A percentile compares a stretch with the other conserved stretches of the same genome.
These are phyloP conservation scores for Bradypodion ventrale DNA, from an alignment of 2,797 vertebrate genomes.

Conservation along the genomic window DNA sequence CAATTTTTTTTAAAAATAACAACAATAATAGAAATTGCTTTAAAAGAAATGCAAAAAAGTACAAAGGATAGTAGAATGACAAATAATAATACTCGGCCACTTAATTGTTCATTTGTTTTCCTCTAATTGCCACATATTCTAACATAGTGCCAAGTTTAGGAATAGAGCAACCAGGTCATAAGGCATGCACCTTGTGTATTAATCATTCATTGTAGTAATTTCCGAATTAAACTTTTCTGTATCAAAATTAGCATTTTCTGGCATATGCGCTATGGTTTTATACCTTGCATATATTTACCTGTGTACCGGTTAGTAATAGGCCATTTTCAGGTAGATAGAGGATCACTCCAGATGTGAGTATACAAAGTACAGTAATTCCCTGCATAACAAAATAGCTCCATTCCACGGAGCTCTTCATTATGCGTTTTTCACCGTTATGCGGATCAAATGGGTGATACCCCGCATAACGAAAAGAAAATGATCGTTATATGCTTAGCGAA, in stretches of 20 bases:
- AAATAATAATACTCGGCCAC: not conserved
- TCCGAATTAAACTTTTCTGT: not conserved
- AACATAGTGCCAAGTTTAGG: not conserved
- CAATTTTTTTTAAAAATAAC: too few relatives aligned
- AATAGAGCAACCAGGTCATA: not conserved
- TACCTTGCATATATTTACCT: not conserved
- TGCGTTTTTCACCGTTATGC: too few relatives aligned
- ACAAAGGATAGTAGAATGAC: not conserved
- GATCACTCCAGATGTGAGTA: not conserved
- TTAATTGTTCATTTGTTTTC: not conserved
- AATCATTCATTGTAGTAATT: not conserved
- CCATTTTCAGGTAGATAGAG: not conserved
- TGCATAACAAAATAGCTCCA: too few relatives aligned
- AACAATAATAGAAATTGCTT: too few relatives aligned
- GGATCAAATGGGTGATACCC: too few relatives aligned
- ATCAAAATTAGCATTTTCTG: not conserved
- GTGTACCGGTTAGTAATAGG: not conserved
- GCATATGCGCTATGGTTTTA: too few relatives aligned
- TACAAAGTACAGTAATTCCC: too few relatives aligned
- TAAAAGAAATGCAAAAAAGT: not conserved
- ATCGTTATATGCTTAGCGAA: too few relatives aligned
- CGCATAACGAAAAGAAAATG: too few relatives aligned
- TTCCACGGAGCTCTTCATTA: too few relatives aligned
- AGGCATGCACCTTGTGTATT: not conserved
- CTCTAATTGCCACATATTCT: not conserved